Conservation (phyloP, 2,113 vertebrate genomes). For the Phyllostomus discolor region DNA sequence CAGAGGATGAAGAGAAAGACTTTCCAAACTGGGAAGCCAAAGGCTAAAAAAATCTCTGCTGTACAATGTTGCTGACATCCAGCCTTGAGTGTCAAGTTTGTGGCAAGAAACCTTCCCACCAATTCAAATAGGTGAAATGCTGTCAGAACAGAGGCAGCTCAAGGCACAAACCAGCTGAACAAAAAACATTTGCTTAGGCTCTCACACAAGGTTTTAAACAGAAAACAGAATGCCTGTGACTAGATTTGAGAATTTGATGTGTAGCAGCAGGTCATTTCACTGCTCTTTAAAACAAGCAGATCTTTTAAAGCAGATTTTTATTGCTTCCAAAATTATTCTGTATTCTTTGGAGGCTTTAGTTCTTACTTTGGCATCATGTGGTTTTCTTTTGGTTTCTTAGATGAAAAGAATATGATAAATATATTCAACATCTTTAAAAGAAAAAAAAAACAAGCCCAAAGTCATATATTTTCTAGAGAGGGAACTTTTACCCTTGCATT, state of each 20-base stretch:
- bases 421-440: background rate
- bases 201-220: background rate
- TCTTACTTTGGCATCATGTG: background rate
- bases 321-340: constrained; percentile 11
- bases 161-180: background rate
- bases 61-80: background rate
- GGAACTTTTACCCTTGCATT: background rate
- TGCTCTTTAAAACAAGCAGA: constrained; percentile 25
- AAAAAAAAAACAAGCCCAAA: background rate
- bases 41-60: too few species aligned
- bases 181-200: background rate
- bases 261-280: background rate
- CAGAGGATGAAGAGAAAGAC: background rate
- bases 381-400: constrained; percentile 45
- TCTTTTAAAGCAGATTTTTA: constrained; percentile 13
- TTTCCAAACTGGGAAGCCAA: background rate
- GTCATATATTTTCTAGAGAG: constrained; percentile 14
- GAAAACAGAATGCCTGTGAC: background rate
- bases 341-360: constrained; percentile 1
- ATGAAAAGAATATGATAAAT: constrained; percentile 49
- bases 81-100: background rate
- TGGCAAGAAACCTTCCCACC: background rate
- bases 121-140: background rate
- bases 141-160: background rate
- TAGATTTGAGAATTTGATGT: background rate